Evolutionary conservation across 2,797 vertebrate genomes (phyloP), one percentile per base, ranked within the genome.

Genomic region (Gymnodraco acuticeps): DNA sequence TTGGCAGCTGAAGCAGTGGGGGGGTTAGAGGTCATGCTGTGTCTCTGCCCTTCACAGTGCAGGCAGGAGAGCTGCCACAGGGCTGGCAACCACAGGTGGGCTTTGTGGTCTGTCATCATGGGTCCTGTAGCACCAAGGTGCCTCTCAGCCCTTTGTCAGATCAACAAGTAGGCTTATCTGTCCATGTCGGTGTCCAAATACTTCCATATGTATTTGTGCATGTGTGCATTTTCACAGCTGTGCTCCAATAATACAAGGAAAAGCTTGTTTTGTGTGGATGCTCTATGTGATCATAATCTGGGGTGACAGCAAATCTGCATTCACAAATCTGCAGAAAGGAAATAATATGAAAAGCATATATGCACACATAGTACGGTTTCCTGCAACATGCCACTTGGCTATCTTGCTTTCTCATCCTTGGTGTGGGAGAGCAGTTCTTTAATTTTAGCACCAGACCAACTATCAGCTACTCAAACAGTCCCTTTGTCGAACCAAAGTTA

Each of bases 11-110:
- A 62, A 83, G 64, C 82, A 16, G 70, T n/a, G 66, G 89, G 90
- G 33, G 72, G 79, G 65, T 31, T 43, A 14, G 78, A 71, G 83
- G 79, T 84, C 92, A 66, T 68, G 87, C 92, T 89, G 93, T 33
- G 92, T 43, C 63, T 77, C 48, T 92, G 91, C 87, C 93, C 91
- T 93, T 93, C 86, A 90, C 64, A 43, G 58, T 80, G 67, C 74
- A 72, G 64, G 84, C 75, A 75, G 87, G 84, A 81, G 78, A 86
- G 87, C 72, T 62, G 62, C 85, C 58, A 70, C 14, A 17, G 65
- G 78, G 58, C 73, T 1, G 16, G 42, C 64, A 81, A 76, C 84
- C 73, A 74, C 85, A 79, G 89, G 91, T 75, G 92, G 81, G 84
- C 90, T 92, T 91, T 93, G 90, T 91, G 83, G 52, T 72, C 64